A percentile compares a stretch with the other conserved stretches of the same genome.
Conservation (phyloP, 2,797 vertebrate genomes). For the Thunnus albacares region DNA sequence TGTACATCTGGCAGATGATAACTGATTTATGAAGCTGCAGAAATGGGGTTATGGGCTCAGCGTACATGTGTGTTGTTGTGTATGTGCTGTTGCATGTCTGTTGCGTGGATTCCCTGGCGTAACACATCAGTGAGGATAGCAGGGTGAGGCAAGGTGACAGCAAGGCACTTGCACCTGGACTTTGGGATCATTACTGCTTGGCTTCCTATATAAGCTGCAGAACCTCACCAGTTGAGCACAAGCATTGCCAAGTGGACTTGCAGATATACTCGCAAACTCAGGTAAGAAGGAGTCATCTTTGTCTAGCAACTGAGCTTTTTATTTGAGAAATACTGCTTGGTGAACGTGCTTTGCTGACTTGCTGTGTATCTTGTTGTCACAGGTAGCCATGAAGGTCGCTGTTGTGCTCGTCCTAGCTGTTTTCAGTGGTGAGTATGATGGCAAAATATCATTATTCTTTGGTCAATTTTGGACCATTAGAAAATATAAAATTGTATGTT, state of each 20-base stretch:
- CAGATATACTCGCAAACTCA: constrained; percentile 63
- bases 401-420: constrained; percentile 78
- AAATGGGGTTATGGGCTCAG: background rate
- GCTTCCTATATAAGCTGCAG: constrained; percentile 70
- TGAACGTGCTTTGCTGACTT: constrained; percentile 16
- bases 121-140: constrained; percentile 29
- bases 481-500: background rate
- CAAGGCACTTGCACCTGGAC: constrained; percentile 75
- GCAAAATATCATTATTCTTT: background rate
- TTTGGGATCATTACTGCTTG: constrained; percentile 73
- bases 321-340: background rate
- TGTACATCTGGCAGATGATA: background rate
- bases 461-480: background rate
- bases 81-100: background rate
- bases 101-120: background rate
- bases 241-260: constrained; percentile 57
- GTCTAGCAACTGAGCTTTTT: background rate
- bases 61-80: background rate
- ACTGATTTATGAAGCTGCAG: background rate
- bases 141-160: constrained; percentile 75
- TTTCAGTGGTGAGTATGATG: constrained; percentile 77
- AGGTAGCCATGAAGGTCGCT: constrained; percentile 82
- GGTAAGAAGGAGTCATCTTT: constrained; percentile 50
- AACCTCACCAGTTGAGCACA: constrained; percentile 42
- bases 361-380: constrained; percentile 1